Evolutionary conservation across 1,140 invertebrate species (phyloP).

Genomic region (Procambarus virginalis): DNA sequence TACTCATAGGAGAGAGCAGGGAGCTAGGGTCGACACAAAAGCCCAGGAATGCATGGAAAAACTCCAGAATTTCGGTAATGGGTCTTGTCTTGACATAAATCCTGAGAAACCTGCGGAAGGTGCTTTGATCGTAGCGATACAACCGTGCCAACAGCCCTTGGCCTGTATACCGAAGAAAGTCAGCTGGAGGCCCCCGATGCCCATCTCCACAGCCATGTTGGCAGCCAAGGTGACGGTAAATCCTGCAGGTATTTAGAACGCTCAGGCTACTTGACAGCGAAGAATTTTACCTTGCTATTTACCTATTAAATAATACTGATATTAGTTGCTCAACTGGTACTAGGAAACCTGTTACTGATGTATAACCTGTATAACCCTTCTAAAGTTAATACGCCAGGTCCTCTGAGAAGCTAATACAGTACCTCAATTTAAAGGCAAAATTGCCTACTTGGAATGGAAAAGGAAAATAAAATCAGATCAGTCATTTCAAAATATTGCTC

Average conservation of each 20-base stretch:
- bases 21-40: slow-evolving; percentile 94
- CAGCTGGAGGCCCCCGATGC: slow-evolving; percentile 89
- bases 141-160: slow-evolving; percentile 87
- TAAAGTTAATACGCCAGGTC: no score
- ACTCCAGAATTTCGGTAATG: slow-evolving; percentile 89
- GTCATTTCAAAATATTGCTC: no score
- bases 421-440: no score
- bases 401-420: no score
- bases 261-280: no score
- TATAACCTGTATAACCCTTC: no score
- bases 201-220: slow-evolving; percentile 90
- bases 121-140: slow-evolving; percentile 71
- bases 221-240: slow-evolving; percentile 94
- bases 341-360: no score
- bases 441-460: no score
- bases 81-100: slow-evolving; percentile 85
- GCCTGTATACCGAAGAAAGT: slow-evolving; percentile 90
- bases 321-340: no score
- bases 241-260: slow-evolving; percentile 76
- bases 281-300: no score
- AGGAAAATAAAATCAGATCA: no score
- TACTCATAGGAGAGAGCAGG: slow-evolving; percentile 73
- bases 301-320: no score
- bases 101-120: slow-evolving; percentile 83
- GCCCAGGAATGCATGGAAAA: slow-evolving; percentile 95